Evolutionary conservation across 2,113 vertebrate species (phyloP).

Genomic region (Phylloscopus trochiloides): DNA sequence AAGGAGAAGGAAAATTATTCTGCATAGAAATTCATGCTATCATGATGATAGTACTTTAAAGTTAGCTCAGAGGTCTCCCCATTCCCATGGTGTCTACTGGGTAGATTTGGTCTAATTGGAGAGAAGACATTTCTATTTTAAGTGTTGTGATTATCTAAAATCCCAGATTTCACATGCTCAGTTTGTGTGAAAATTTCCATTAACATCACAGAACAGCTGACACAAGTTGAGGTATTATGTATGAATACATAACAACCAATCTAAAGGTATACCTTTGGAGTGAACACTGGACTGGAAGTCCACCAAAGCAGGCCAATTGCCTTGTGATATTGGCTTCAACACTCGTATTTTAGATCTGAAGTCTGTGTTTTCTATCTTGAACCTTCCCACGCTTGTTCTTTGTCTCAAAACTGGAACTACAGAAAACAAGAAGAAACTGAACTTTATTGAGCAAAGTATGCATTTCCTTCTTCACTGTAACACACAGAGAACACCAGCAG

Average conservation of each 20-base stretch:
- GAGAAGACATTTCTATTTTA: neutral
- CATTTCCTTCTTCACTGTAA: neutral
- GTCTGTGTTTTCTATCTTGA: neutral
- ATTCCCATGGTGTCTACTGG: neutral
- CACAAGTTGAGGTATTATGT: neutral
- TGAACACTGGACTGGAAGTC: neutral
- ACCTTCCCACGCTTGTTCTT: neutral
- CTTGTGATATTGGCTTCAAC: neutral
- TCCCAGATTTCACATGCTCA: neutral
- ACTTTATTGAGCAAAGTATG: neutral
- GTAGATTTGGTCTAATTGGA: neutral
- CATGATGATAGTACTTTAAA: neutral
- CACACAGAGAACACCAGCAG: neutral
- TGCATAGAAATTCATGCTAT: neutral
- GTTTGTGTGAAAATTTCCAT: neutral
- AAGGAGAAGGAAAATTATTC: neutral
- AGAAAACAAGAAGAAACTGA: neutral
- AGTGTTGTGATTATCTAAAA: neutral
- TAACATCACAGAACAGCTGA: neutral
- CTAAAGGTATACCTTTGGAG: neutral
- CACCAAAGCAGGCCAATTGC: neutral
- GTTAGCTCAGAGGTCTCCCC: neutral
- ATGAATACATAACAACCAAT: neutral
- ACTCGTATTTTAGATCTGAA: neutral
- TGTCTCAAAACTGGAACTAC: neutral